Base-by-base conservation (phyloP, 2,797 vertebrate genomes). In the Trachurus trachurus region DNA sequence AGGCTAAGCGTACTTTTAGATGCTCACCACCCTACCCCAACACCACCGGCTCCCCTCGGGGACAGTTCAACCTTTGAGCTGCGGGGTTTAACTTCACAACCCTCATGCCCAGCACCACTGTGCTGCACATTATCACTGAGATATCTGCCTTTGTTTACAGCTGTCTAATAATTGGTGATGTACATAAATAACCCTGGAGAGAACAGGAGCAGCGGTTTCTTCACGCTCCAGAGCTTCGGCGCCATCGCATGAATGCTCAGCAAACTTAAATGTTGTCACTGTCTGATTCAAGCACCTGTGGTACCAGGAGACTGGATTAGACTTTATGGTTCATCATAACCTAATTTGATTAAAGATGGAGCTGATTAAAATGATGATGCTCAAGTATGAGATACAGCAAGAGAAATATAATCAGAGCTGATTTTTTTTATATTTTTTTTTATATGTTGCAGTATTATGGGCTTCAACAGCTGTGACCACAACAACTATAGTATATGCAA, bases 301-400 rank as follows among this genome's bases (percentile, higher is more conserved):
- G 81, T 81, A 82, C 82, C 84, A 92, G 86, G 89, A 93, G 89
- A 88, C 78, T 68, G 76, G 39, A 87, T 90, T 79, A 90, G 40
- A 81, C 73, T 89, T 85, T 81, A 82, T 90, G 85, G 74, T 92
- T 94, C 91, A 87, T 93, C 83, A 88, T 84, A 71, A 83, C 64
- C 59, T 92, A 83, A 92, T 93, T 83, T 92, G 75, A 93, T 85
- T 92, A 93, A 91, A 92, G 80, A 82, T 69, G 49, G 71, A 78
- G 52, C 54, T 88, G 77, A 93, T 86, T 75, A 83, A 71, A n/a
- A n/a, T n/a, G n/a, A n/a, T 87, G 22, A 76, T 69, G 64, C 44
- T 84, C 45, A 40, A 64, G 59, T 66, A n/a, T 58, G 59, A 78
- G 22, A 65, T 29, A 31, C 29, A 57, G 60, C 26, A 42, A 57